Conservation (phyloP, 2,888 invertebrate genomes). For the Subacronicta megacephala region DNA sequence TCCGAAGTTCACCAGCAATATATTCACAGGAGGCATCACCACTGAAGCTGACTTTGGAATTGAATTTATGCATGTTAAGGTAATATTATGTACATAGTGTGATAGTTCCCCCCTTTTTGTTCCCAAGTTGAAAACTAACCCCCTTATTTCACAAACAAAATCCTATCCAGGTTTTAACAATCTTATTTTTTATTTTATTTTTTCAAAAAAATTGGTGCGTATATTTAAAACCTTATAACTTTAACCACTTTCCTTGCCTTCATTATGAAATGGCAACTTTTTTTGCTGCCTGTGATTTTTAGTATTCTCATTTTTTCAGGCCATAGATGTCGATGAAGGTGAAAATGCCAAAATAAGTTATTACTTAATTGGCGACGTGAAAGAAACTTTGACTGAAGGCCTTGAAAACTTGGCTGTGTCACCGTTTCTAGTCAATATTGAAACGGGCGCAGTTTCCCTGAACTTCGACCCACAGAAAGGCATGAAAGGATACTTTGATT, state of each 20-base stretch:
- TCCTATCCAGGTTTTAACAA: too few species aligned
- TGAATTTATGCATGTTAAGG: slow-evolving; percentile 95
- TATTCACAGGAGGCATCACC: slow-evolving; percentile 98
- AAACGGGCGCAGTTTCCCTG: slow-evolving; percentile 95
- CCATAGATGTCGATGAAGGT: slow-evolving; percentile 93
- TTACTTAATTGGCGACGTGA: slow-evolving; percentile 94
- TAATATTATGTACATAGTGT: slow-evolving; percentile 61
- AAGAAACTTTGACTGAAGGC: slow-evolving; percentile 95
- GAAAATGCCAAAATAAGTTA: slow-evolving; percentile 93
- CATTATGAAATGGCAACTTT: too few species aligned
- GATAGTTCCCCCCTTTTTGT: too few species aligned
- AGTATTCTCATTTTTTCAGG: slow-evolving; percentile 79
- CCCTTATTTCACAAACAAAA: too few species aligned
- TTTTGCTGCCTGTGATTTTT: too few species aligned
- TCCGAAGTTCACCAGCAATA: slow-evolving; percentile 93
- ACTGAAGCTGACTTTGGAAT: slow-evolving; percentile 97
- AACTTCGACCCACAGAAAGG: slow-evolving; percentile 98
- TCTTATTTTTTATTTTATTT: too few species aligned
- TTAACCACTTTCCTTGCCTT: too few species aligned
- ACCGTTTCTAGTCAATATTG: slow-evolving; percentile 95
- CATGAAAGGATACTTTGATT: slow-evolving; percentile 99
- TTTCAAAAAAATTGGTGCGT: too few species aligned
- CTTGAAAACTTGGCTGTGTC: slow-evolving; percentile 94
- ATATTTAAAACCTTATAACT: too few species aligned
- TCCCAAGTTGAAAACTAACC: too few species aligned